phyloP scores from a whole-genome alignment of 1,140 invertebrate species.

The Gryllus bimaculatus region DNA sequence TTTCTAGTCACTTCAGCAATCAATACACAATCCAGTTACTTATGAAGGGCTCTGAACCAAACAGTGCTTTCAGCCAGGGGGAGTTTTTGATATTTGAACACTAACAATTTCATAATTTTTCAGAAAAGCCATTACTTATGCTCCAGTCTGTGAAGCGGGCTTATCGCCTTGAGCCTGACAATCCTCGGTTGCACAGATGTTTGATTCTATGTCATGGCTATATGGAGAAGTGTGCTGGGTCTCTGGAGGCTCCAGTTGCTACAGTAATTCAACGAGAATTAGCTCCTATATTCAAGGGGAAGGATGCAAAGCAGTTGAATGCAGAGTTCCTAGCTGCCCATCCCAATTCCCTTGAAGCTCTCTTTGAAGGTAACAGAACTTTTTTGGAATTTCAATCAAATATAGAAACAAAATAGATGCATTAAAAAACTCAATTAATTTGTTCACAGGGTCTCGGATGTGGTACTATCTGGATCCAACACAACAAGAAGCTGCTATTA shows the following conservation, averaged over 20 bases:
- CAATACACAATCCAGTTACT: background rate
- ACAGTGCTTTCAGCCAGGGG: background rate
- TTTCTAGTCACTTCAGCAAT: too few species aligned
- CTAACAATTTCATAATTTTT: too few species aligned
- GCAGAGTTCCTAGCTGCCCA: conserved; percentile 55
- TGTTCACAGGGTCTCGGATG: conserved; percentile 46
- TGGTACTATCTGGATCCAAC: conserved; percentile 54
- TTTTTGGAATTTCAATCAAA: background rate
- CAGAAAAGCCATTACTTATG: conserved; percentile 63
- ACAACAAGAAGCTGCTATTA: conserved; percentile 49
- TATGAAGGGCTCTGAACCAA: background rate
- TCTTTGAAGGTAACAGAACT: conserved; percentile 49
- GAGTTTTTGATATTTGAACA: background rate
- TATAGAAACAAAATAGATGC: background rate
- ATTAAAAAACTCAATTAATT: background rate
- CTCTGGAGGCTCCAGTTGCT: conserved; percentile 50
- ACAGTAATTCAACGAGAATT: conserved; percentile 69
- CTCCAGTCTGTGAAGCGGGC: conserved; percentile 84
- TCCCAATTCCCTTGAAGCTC: conserved; percentile 51
- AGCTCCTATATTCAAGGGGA: conserved; percentile 48
- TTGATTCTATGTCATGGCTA: conserved; percentile 63
- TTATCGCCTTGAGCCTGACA: conserved; percentile 53
- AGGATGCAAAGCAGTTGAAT: conserved; percentile 56
- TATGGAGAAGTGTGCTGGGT: conserved; percentile 32
- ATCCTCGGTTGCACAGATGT: conserved; percentile 78